phyloP scores from a whole-genome alignment of 2,888 invertebrate species.

The Alloplasta piceator region DNA sequence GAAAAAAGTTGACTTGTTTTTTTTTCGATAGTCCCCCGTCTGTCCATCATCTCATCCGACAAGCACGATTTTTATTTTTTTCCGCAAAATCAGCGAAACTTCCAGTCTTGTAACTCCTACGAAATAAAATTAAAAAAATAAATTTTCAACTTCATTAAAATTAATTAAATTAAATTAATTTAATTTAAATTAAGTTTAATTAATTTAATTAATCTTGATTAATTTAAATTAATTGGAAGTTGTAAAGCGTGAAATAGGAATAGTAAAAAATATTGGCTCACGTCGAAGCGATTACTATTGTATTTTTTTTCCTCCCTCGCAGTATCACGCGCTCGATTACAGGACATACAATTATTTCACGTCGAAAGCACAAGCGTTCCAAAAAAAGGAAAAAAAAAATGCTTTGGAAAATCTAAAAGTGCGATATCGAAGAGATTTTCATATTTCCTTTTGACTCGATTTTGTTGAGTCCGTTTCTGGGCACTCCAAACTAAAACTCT shows the following conservation, averaged over 20 bases:
- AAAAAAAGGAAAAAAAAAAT: neutral
- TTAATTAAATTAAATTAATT: too few relatives aligned
- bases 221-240: too few relatives aligned
- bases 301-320: constrained; percentile 47
- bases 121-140: constrained; percentile 25
- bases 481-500: neutral
- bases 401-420: neutral
- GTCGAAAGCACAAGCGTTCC: constrained; percentile 60
- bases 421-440: neutral
- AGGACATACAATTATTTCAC: constrained; percentile 63
- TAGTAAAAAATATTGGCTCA: too few relatives aligned
- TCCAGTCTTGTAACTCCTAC: constrained; percentile 4
- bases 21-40: constrained; percentile 36
- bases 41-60: constrained; percentile 25
- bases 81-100: neutral
- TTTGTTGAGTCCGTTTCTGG: neutral
- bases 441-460: too few relatives aligned
- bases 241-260: too few relatives aligned
- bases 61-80: constrained; percentile 39
- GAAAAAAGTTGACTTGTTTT: neutral
- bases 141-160: too few relatives aligned
- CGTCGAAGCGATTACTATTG: constrained; percentile 48
- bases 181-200: too few relatives aligned
- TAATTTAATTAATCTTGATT: too few relatives aligned
- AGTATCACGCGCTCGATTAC: constrained; percentile 44